Percentiles rank a stretch among this genome's conserved stretches.
Evolutionary conservation across 2,797 vertebrate species (phyloP).

Genomic region (Anas acuta): DNA sequence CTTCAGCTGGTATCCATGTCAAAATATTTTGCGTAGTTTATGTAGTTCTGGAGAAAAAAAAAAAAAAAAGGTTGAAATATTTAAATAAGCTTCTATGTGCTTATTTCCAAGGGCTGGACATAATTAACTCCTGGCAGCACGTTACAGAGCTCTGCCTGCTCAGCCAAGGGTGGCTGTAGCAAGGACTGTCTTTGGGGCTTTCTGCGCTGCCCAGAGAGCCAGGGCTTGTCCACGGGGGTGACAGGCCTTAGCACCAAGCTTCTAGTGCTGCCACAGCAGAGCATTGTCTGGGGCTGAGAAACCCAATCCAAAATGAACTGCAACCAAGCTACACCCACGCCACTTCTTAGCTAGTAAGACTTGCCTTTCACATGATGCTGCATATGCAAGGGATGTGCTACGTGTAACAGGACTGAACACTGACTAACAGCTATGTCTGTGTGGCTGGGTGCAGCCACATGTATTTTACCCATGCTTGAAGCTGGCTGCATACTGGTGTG

Average conservation of each 20-base stretch:
- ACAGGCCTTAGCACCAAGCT: background rate
- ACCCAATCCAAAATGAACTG: background rate
- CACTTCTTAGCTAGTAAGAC: background rate
- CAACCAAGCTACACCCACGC: background rate
- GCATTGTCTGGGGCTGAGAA: background rate
- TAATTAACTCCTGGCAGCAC: background rate
- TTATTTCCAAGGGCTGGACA: background rate
- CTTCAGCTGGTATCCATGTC: background rate
- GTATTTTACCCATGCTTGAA: background rate
- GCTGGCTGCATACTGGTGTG: background rate
- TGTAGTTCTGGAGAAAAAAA: background rate
- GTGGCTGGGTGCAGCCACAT: accelerated
- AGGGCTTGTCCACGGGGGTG: background rate
- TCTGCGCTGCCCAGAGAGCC: background rate
- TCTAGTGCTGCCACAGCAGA: background rate
- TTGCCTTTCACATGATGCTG: background rate
- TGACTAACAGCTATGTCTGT: background rate
- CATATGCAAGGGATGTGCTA: background rate
- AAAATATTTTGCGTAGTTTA: background rate
- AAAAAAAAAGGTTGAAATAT: background rate
- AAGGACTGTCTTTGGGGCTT: background rate
- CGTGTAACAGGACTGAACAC: background rate
- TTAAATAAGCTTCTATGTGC: background rate
- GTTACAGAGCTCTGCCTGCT: background rate
- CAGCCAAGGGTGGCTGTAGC: background rate